Percentiles rank a stretch among this genome's conserved stretches.
Evolutionary conservation across 1,140 invertebrate genomes (phyloP).

Genomic region (Drosophila seguyi): DNA sequence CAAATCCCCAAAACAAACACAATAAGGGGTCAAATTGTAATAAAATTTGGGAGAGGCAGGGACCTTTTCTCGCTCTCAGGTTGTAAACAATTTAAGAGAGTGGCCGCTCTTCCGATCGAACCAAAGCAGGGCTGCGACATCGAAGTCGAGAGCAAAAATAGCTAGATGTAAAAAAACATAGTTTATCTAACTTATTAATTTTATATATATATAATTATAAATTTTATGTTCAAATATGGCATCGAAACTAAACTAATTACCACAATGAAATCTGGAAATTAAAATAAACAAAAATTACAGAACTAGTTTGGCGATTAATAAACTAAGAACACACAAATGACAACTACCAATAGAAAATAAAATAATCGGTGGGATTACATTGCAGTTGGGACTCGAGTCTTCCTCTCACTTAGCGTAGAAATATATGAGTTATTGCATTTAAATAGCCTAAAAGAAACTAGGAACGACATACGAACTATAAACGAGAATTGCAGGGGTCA

Average conservation of each 20-base stretch:
- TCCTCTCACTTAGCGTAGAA: slow-evolving; percentile 25
- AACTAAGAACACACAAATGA: slow-evolving; percentile 25
- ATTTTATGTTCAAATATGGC: slow-evolving; percentile 5
- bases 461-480: neutral
- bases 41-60: neutral
- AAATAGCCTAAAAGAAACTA: slow-evolving; percentile 34
- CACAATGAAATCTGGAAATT: neutral
- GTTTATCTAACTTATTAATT: too few species aligned
- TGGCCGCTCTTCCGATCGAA: too few species aligned
- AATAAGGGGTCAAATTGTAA: neutral
- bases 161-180: too few species aligned
- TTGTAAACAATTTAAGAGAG: too few species aligned
- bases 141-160: too few species aligned
- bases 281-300: slow-evolving; percentile 12
- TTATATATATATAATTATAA: neutral
- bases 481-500: slow-evolving; percentile 24
- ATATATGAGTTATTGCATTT: slow-evolving; percentile 59
- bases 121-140: too few species aligned
- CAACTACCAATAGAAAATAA: slow-evolving; percentile 15
- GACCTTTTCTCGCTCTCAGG: neutral
- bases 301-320: slow-evolving; percentile 41
- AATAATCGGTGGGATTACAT: slow-evolving; percentile 36
- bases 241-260: slow-evolving; percentile 3
- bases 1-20: neutral
- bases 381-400: slow-evolving; percentile 33